Base-by-base conservation (phyloP, 2,113 vertebrate species). In the Vulpes lagopus region DNA sequence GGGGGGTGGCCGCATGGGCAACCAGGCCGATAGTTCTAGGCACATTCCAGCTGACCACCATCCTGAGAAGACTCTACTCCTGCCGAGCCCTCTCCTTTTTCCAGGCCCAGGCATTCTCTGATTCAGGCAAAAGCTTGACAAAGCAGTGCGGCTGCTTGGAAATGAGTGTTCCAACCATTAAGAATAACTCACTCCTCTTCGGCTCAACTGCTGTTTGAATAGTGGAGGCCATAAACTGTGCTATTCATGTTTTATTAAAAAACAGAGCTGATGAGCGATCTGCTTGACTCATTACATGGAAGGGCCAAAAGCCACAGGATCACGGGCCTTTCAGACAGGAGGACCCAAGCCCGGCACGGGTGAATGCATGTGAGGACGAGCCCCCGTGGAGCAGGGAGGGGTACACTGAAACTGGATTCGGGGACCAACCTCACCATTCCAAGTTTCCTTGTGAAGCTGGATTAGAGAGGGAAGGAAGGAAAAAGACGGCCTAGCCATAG, bases 231-330 rank as follows among this genome's bases (percentile, higher is more conserved):
- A 97, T 97, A 97, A 97, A 94, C 94, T 57, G 76, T 53, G 49
- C 94, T 96, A 59, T 85, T 95, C 96, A 91, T 96, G 92, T 97
- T 97, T 98, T 97, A 98, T 97, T 98, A 59, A 97, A 97, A 98
- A 95, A 83, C 73, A 71, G 83, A 94, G 80, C 51, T 73, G 94
- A 94, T 91, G 90, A 80, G 88, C 1, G 16, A 88, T 92, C 96
- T 96, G 83, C 94, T 94, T 87, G 87, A 96, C 96, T 97, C 96
- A 79, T 91, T 82, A 69, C 65, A 64, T 25, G 76, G 89, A 94
- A 96, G 57, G 78, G 19, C 81, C 55, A 69, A 76, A 93, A 88
- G 92, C 51, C 83, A 65, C 38, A 51, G 79, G 32, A 38, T 60
- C 38, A 73, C 60, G 20, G 16, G 85, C 74, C 64, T 78, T 71